These are phyloP conservation scores for Loriculus beryllinus DNA, from an alignment of 2,797 vertebrate genomes.

Conservation along the genomic window DNA sequence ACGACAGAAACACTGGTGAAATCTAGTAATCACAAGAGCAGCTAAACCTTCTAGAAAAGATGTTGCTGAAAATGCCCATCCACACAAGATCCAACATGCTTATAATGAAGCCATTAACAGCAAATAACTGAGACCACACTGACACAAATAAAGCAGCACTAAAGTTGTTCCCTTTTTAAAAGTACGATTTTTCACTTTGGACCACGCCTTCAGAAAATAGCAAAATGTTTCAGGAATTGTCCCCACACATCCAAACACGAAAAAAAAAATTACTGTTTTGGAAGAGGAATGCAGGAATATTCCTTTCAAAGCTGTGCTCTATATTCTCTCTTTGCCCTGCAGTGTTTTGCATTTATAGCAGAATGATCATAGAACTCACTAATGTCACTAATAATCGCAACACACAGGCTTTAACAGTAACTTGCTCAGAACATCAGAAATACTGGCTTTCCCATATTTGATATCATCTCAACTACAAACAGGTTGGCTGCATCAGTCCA, in stretches of 20 bases:
- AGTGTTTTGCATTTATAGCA: background rate
- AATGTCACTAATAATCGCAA: background rate
- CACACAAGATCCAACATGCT: background rate
- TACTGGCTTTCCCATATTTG: background rate
- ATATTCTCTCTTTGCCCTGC: background rate
- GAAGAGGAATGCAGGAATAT: background rate
- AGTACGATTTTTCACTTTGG: background rate
- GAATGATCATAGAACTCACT: background rate
- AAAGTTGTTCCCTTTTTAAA: background rate
- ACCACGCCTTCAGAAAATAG: background rate
- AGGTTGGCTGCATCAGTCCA: background rate
- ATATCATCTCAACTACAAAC: background rate
- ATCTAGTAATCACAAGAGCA: background rate
- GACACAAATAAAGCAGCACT: background rate
- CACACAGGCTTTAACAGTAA: background rate
- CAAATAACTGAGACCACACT: background rate
- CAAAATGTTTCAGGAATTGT: background rate
- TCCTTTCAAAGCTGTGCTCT: background rate
- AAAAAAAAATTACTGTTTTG: background rate
- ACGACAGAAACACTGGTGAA: background rate
- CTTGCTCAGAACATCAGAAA: background rate
- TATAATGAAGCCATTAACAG: background rate
- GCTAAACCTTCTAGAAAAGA: background rate
- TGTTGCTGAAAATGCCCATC: background rate
- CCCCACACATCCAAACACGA: background rate